Percentiles rank a stretch among this genome's conserved stretches.
Evolutionary conservation across 2,797 vertebrate species (phyloP).

Genomic region (Pipistrellus pygmaeus): DNA sequence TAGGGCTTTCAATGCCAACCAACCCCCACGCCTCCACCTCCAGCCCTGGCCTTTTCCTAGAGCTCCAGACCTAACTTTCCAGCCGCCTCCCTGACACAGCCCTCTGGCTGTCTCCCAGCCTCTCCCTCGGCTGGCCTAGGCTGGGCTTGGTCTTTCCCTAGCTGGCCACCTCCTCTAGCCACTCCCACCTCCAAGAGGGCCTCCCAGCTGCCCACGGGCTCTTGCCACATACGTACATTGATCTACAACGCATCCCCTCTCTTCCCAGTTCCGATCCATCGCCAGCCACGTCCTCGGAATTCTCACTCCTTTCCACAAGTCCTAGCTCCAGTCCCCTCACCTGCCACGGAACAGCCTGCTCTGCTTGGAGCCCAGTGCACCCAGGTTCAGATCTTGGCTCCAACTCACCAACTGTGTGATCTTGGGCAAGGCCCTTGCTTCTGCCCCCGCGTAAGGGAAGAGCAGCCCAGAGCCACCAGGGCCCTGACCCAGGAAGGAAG

Average conservation of each 20-base stretch:
- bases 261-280: not conserved
- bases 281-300: not conserved
- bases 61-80: not conserved
- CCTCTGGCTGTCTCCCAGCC: not conserved
- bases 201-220: not conserved
- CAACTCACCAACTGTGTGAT: slow-evolving; percentile 50
- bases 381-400: not conserved
- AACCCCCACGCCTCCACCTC: not conserved
- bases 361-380: not conserved
- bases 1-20: not conserved
- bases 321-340: not conserved
- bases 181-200: not conserved
- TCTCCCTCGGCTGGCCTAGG: not conserved
- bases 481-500: not conserved
- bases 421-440: slow-evolving; percentile 49
- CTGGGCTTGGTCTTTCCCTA: not conserved
- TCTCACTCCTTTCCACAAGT: not conserved
- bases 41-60: not conserved
- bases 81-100: not conserved
- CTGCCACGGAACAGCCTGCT: not conserved
- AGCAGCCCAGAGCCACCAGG: slow-evolving; percentile 20
- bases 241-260: not conserved
- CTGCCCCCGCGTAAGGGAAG: not conserved
- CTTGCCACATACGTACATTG: not conserved
- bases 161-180: not conserved